Evolutionary conservation across 2,797 vertebrate species (phyloP), one percentile per base, ranked within the genome.

Genomic region (Cichlasoma orientale): DNA sequence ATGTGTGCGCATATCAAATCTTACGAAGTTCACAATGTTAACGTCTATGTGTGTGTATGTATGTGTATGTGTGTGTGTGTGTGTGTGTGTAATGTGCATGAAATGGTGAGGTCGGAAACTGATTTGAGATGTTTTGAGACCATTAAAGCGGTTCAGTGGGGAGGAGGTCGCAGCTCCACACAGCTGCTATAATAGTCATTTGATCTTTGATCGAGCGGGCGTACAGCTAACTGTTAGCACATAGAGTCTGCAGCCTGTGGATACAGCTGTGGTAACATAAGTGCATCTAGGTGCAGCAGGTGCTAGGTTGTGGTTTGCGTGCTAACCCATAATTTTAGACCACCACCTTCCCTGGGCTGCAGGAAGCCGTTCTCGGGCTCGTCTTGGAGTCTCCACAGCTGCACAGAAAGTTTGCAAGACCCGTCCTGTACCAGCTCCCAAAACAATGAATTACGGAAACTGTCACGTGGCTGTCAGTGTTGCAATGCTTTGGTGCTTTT

Each of bases 391-490:
- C 19, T 16, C 16, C 47, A 56, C 61, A 8, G 21, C 52, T 53
- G 84, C 75, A 41, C 56, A 53, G 52, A 33, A 50, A 50, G 41
- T 44, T 29, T 68, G 19, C 25, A 29, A 50, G 54, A 21, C 53
- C 19, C 70, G 18, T 29, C 21, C 16, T 9, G 27, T 3, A 14
- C 27, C 44, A 53, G 36, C 57, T 63, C 68, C 27, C n/a, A 25
- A 70, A 61, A 68, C 58, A 70, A 14, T 44, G 10, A n/a, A 31
- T 9, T 33, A 29, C 4, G 0, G n/a, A 23, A 31, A 21, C 50
- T 44, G 44, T 83, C 84, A 88, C 82, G 9, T 87, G 81, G 56
- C 4, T 6, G 6, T 29, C 63, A 53, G 50, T 47, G 27, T 72
- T 72, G 53, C n/a, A 23, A 9, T 12, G 59, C 75, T 81, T n/a